Conservation (phyloP, 2,888 invertebrate genomes). For the Tetragonula carbonaria region DNA sequence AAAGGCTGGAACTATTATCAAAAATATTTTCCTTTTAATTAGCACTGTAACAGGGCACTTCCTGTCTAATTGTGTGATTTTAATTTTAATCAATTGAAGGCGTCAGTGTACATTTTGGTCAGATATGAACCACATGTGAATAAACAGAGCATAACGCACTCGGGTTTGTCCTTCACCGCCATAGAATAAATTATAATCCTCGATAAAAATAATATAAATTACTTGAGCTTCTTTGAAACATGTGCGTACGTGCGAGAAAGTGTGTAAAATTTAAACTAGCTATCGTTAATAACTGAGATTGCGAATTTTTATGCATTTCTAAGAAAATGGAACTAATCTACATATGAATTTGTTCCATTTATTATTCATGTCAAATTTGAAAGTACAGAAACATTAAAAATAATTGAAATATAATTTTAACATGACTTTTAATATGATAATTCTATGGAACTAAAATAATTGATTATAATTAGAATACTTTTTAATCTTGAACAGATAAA, state of each 20-base stretch:
- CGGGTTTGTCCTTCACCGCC: neutral
- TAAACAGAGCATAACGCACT: constrained; percentile 1
- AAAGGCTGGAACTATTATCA: neutral
- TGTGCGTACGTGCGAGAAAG: neutral
- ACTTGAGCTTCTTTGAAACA: neutral
- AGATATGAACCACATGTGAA: neutral
- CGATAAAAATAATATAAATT: too few relatives aligned
- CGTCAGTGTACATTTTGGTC: neutral
- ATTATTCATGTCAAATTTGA: too few relatives aligned
- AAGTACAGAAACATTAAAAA: too few relatives aligned
- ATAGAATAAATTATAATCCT: neutral
- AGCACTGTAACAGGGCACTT: neutral
- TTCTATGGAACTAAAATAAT: too few relatives aligned
- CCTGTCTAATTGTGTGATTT: neutral
- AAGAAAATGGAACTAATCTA: too few relatives aligned
- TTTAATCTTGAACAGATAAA: too few relatives aligned
- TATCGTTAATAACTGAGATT: neutral
- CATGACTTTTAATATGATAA: too few relatives aligned
- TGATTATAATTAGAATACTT: too few relatives aligned
- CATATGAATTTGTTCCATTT: too few relatives aligned
- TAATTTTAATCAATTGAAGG: neutral
- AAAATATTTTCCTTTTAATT: neutral
- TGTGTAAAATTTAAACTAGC: neutral
- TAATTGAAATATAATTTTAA: too few relatives aligned
- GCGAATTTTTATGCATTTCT: too few relatives aligned